Evolutionary conservation across 1,140 invertebrate species (phyloP), one percentile per base, ranked within the genome.

Genomic region (Drosophila littoralis): DNA sequence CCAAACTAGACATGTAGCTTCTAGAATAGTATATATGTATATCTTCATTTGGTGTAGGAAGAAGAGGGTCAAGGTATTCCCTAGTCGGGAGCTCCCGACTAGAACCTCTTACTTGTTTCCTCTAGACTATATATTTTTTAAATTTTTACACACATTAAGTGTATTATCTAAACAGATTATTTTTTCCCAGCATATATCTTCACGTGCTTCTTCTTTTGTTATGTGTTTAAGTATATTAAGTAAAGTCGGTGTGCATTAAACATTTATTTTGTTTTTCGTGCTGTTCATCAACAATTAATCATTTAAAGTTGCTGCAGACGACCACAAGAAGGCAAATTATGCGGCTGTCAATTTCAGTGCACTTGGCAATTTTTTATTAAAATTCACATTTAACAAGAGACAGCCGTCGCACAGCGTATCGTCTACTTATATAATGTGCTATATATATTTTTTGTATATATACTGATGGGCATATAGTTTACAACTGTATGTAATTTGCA

Each of bases 281-380:
- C 48, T 72, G 46, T 58, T 67, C 43, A 73, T 68, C 66, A 68
- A 50, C 55, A 63, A 77, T 77, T 77, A 74, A 77, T 74, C 64
- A 74, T 74, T 68, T 63, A 52, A 77, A 74, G 51, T 57, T 68
- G 42, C 57, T 68, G 57, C 45, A 28, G 38, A 71, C 54, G 59
- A 70, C 58, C 52, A 17, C 15, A 69, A 68, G 15, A 64, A 58
- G 51, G 50, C 64, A 79, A 72, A 77, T 68, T 73, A 73, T 79
- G 46, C 50, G 69, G 15, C 59, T 79, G 75, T 74, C 74, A 77
- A 42, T 69, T 77, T 61, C 70, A 76, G 70, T 68, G 70, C 75
- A 74, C 75, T 74, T 43, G 70, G 75, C 75, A 74, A 57, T 67
- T 71, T 74, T 76, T 74, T 77, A 77, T 68, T 68, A 74, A 77